A percentile compares a stretch with the other conserved stretches of the same genome.
Evolutionary conservation across 2,113 vertebrate species (phyloP).

Genomic region (Dendrocopos noguchii): DNA sequence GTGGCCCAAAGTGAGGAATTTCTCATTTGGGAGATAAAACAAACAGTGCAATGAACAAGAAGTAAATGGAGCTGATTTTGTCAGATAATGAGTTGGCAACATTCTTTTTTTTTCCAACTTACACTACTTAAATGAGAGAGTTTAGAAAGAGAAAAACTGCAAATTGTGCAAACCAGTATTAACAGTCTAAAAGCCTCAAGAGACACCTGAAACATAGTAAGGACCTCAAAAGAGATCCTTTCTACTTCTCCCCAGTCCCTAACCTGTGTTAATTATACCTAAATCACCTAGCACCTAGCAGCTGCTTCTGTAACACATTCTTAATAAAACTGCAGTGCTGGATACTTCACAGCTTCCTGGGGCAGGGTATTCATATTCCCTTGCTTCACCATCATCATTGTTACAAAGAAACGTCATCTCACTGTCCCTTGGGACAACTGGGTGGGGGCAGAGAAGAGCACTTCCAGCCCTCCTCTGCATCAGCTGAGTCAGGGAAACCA

Average conservation of each 20-base stretch:
- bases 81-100: not conserved
- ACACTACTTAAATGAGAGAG: not conserved
- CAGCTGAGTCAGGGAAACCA: accelerated
- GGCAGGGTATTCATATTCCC: not conserved
- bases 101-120: not conserved
- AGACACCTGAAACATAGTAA: not conserved
- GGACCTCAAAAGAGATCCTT: not conserved
- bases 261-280: not conserved
- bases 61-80: not conserved
- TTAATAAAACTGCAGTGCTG: not conserved
- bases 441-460: not conserved
- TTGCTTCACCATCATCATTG: not conserved
- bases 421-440: not conserved
- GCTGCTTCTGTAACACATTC: not conserved
- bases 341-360: not conserved
- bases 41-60: not conserved
- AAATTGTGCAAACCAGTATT: not conserved
- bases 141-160: not conserved
- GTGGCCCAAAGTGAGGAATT: not conserved
- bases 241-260: not conserved
- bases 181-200: not conserved
- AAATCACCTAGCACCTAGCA: not conserved
- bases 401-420: not conserved
- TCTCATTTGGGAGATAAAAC: not conserved
- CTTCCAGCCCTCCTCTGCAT: not conserved